These are phyloP conservation scores for Lontra canadensis DNA, from an alignment of 2,113 vertebrate genomes.

Conservation along the genomic window DNA sequence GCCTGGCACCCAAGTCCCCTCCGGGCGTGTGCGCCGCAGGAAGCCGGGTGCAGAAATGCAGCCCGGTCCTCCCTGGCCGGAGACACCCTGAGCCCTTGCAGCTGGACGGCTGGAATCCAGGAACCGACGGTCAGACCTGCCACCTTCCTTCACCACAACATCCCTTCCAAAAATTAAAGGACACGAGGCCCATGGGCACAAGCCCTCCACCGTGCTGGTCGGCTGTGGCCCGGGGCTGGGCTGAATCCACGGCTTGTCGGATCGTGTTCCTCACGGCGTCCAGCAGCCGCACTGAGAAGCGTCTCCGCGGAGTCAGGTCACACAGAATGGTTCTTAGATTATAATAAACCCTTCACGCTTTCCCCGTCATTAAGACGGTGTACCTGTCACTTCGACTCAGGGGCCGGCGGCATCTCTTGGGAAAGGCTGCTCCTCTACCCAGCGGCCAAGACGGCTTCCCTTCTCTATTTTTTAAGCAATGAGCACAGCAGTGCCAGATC, in stretches of 20 bases:
- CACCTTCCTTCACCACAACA: too few relatives aligned
- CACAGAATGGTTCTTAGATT: constrained; percentile 68
- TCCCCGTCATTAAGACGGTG: constrained; percentile 69
- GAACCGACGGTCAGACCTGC: rapidly evolving
- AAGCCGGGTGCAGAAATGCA: background rate
- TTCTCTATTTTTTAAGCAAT: background rate
- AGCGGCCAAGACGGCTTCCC: background rate
- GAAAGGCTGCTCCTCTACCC: constrained; percentile 72
- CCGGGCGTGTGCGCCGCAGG: rapidly evolving
- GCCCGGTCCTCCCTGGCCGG: rapidly evolving
- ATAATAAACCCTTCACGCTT: constrained; percentile 65
- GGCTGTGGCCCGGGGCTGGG: background rate
- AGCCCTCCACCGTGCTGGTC: rapidly evolving
- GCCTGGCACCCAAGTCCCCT: background rate
- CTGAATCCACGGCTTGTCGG: constrained; percentile 59
- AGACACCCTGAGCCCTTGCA: rapidly evolving
- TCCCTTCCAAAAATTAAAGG: too few relatives aligned
- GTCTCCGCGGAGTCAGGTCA: constrained; percentile 55
- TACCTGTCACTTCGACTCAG: constrained; percentile 65
- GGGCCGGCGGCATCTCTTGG: constrained; percentile 46
- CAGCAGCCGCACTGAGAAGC: constrained; percentile 69
- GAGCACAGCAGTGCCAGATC: constrained; percentile 38
- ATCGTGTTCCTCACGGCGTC: constrained; percentile 69
- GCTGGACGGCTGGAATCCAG: background rate
- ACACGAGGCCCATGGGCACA: background rate